These are phyloP conservation scores for Gonioctena quinquepunctata DNA, from an alignment of 1,140 invertebrate genomes.

Conservation along the genomic window DNA sequence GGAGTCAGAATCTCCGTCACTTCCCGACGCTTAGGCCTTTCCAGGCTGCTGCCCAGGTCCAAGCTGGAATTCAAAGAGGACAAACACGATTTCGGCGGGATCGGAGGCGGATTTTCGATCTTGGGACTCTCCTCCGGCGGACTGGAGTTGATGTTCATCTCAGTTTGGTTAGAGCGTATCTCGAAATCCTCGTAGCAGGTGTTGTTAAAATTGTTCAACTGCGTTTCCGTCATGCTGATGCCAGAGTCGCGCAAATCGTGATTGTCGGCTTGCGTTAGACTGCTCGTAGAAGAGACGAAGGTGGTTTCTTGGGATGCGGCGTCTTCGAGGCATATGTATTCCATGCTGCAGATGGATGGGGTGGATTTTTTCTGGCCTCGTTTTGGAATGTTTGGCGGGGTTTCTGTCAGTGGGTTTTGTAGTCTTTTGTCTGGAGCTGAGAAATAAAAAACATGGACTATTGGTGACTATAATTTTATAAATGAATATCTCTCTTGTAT, in stretches of 20 bases:
- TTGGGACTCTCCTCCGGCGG: constrained; percentile 49
- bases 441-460: too few relatives aligned
- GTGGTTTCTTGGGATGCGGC: constrained; percentile 42
- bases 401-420: constrained; percentile 49
- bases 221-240: constrained; percentile 59
- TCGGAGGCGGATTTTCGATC: constrained; percentile 60
- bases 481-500: too few relatives aligned
- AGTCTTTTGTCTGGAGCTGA: constrained; percentile 64
- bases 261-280: constrained; percentile 34
- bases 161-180: constrained; percentile 56
- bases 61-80: constrained; percentile 35
- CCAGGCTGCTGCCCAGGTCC: constrained; percentile 35
- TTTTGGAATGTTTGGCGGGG: constrained; percentile 65
- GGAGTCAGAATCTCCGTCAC: constrained; percentile 21
- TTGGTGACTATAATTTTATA: too few relatives aligned
- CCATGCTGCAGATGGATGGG: constrained; percentile 46
- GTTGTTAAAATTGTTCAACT: constrained; percentile 62
- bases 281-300: constrained; percentile 50
- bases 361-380: constrained; percentile 60
- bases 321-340: constrained; percentile 40
- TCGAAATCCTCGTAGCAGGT: constrained; percentile 64
- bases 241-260: constrained; percentile 62
- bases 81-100: constrained; percentile 59
- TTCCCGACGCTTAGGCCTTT: constrained; percentile 28
- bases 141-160: constrained; percentile 53